A percentile compares a stretch with the other conserved stretches of the same genome.
Evolutionary conservation across 2,888 invertebrate genomes (phyloP).

Genomic region (Elysia crispata): DNA sequence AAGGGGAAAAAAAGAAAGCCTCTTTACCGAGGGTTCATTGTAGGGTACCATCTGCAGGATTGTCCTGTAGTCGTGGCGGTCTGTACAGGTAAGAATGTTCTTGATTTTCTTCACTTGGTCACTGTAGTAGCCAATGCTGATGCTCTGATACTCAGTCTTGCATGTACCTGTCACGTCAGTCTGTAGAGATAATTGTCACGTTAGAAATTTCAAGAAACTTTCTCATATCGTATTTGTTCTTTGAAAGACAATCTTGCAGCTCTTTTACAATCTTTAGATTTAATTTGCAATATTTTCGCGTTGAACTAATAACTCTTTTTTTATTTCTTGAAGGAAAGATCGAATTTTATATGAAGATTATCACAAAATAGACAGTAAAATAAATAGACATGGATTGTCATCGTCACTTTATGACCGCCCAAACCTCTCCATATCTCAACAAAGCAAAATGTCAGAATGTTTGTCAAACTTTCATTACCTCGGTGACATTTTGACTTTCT

Average conservation of each 20-base stretch:
- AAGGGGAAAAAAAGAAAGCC: too few relatives aligned
- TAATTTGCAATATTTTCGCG: too few relatives aligned
- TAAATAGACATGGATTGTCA: too few relatives aligned
- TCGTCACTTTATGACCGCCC: too few relatives aligned
- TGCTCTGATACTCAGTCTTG: conserved; percentile 83
- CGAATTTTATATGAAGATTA: not conserved
- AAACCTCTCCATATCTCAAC: not conserved
- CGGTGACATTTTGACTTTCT: conserved; percentile 77
- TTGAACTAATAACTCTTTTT: too few relatives aligned
- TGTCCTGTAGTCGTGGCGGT: conserved; percentile 70
- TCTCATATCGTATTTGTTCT: too few relatives aligned
- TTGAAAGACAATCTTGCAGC: too few relatives aligned
- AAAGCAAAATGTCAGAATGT: not conserved
- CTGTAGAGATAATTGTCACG: conserved; percentile 67
- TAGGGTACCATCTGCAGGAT: conserved; percentile 73
- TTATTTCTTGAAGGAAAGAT: too few relatives aligned
- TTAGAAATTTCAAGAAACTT: not conserved
- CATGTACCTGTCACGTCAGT: conserved; percentile 91
- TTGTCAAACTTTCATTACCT: conserved; percentile 55
- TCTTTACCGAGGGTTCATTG: conserved; percentile 44
- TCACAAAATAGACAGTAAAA: too few relatives aligned
- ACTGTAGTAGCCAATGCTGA: not conserved
- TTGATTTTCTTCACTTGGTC: conserved; percentile 69
- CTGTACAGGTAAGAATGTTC: conserved; percentile 71
- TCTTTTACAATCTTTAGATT: too few relatives aligned